Base-by-base conservation (phyloP, 2,113 vertebrate genomes). In the Arizona elegans region DNA sequence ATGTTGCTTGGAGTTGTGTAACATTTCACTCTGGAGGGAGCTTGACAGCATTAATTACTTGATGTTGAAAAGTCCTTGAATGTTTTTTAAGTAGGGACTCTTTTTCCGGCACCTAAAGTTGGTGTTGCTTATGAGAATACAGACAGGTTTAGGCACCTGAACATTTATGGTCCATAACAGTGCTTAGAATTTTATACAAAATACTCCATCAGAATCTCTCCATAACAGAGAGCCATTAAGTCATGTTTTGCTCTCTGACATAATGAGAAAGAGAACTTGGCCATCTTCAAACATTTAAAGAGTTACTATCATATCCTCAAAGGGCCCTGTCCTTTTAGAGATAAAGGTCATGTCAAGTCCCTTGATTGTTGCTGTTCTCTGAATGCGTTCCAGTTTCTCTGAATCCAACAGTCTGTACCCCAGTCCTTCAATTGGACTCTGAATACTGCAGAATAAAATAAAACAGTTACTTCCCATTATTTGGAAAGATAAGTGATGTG, bases 21-120 rank as follows among this genome's bases (percentile, higher is more conserved):
- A 85, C 3, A 0, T n/a, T 38, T 93, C 85, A 65, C 15, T 1
- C 92, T 93, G 86, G 81, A 91, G 89, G 92, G 38, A 23, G 53
- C 62, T 87, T 85, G 87, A 55, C 24, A 94, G 86, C 21, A 87
- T 52, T 90, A 92, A 89, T 92, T 95, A 91, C 86, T 91, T 94
- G 92, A 38, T 93, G 24, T 55, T 52, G 85, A 70, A 93, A 11
- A 92, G 85, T 55, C 81, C 94, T 8, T 94, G 88, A 75, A 90
- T 0, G 0, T 3, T 92, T 23, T 91, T 92, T 47, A 19, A 8
- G 8, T 92, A 94, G n/a, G 33, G n/a, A n/a, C 1, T 90, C 12
- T 19, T 5, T 88, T 93, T 11, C 19, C 90, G 26, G 56, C 89
- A 1, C 38, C 1, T 93, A 87, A 75, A 52, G 88, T 11, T 56